phyloP scores from a whole-genome alignment of 92 coral and sea anemone species.

The Porites evermanni region DNA sequence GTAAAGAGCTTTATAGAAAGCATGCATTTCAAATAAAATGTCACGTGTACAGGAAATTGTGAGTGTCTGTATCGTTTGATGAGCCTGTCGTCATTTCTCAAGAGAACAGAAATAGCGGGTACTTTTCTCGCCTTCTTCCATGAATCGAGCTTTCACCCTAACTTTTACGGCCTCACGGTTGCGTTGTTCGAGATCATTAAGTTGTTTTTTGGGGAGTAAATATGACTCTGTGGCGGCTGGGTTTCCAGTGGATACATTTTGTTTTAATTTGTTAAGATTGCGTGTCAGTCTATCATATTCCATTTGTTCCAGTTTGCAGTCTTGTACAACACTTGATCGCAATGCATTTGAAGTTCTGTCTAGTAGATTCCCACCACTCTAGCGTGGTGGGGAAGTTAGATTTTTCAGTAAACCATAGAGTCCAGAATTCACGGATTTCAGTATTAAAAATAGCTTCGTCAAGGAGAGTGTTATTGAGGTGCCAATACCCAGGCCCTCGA shows the following conservation, averaged over 20 bases:
- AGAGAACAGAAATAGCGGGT: conserved; percentile 26
- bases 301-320: background rate
- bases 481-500: no score
- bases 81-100: conserved; percentile 11
- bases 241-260: background rate
- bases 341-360: no score
- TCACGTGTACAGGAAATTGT: no score
- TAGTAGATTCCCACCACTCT: no score
- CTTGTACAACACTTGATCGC: no score
- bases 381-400: no score
- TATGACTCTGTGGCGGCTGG: background rate
- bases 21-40: no score
- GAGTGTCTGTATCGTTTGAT: background rate
- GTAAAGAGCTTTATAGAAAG: no score
- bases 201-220: conserved; percentile 12
- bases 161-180: conserved; percentile 12
- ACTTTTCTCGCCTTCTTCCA: conserved; percentile 36
- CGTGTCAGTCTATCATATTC: background rate
- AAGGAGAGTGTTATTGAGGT: no score
- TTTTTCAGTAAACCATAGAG: no score
- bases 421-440: no score
- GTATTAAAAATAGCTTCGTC: no score
- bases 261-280: background rate
- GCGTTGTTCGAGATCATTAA: conserved; percentile 2
- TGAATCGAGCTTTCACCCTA: conserved; percentile 7